These are phyloP conservation scores for Harmothoe impar DNA, from an alignment of 2,888 invertebrate genomes.

Conservation along the genomic window DNA sequence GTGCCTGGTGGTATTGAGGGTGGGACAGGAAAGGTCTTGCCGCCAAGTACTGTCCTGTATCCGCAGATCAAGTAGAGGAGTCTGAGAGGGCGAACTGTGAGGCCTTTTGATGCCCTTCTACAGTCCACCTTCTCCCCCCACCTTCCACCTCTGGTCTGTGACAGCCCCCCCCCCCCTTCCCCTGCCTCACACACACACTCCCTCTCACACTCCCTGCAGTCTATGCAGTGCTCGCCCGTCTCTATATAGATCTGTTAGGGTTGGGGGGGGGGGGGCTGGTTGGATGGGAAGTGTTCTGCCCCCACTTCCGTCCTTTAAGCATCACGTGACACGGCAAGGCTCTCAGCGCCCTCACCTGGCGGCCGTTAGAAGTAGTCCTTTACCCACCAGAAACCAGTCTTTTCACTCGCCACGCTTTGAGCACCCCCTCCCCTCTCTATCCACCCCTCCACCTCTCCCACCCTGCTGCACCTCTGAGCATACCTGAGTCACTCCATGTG, in stretches of 20 bases:
- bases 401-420: constrained; percentile 34
- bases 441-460: neutral
- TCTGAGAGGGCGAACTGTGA: neutral
- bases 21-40: too few species aligned
- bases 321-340: constrained; percentile 35
- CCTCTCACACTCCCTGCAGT: too few species aligned
- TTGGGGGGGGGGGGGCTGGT: too few species aligned
- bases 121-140: too few species aligned
- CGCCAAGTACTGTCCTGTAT: neutral
- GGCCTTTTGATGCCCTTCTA: neutral
- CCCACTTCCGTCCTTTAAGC: constrained; percentile 25
- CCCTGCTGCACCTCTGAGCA: neutral
- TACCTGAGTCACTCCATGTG: neutral
- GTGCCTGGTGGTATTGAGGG: too few species aligned
- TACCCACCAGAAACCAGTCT: neutral
- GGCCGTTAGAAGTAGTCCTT: constrained; percentile 9
- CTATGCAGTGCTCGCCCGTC: neutral
- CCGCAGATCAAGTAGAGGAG: neutral
- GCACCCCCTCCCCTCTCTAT: neutral
- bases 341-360: constrained; percentile 49
- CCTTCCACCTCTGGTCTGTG: too few species aligned
- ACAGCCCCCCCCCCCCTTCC: neutral
- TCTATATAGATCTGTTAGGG: neutral
- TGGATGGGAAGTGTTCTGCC: constrained; percentile 2
- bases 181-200: neutral